These are phyloP conservation scores for Philonicus albiceps DNA, from an alignment of 2,888 invertebrate genomes.

Conservation along the genomic window DNA sequence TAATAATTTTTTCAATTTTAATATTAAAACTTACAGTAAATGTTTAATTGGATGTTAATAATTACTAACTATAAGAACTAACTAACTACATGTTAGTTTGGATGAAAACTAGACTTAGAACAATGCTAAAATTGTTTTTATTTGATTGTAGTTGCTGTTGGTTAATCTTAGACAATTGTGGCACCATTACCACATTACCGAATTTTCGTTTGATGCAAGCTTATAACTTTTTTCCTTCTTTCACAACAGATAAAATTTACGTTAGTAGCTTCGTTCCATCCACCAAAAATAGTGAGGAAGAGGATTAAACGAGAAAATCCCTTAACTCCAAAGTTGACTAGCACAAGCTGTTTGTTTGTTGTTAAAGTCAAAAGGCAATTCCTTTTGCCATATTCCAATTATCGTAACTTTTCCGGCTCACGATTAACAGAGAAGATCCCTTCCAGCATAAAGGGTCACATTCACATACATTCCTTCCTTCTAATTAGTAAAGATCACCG, in stretches of 20 bases:
- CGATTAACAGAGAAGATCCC: neutral
- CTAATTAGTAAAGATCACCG: neutral
- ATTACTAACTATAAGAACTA: too few relatives aligned
- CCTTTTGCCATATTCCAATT: neutral
- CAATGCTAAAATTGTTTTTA: too few relatives aligned
- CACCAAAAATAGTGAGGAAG: neutral
- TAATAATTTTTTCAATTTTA: too few relatives aligned
- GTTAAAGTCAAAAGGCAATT: neutral
- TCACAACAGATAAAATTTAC: neutral
- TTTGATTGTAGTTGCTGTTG: too few relatives aligned
- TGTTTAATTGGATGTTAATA: too few relatives aligned
- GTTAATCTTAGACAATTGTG: too few relatives aligned
- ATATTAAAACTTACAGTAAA: too few relatives aligned
- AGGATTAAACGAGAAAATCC: neutral
- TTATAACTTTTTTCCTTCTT: neutral
- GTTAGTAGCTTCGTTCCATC: neutral
- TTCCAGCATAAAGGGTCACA: neutral
- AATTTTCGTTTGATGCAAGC: neutral
- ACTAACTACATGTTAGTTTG: too few relatives aligned
- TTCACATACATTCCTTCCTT: neutral
- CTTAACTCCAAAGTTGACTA: neutral
- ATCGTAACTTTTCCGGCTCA: neutral
- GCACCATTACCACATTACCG: too few relatives aligned
- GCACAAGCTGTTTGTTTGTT: neutral
- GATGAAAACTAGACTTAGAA: too few relatives aligned